Evolutionary conservation across 2,888 invertebrate genomes (phyloP).

Genomic region (Steinernema scapterisci): DNA sequence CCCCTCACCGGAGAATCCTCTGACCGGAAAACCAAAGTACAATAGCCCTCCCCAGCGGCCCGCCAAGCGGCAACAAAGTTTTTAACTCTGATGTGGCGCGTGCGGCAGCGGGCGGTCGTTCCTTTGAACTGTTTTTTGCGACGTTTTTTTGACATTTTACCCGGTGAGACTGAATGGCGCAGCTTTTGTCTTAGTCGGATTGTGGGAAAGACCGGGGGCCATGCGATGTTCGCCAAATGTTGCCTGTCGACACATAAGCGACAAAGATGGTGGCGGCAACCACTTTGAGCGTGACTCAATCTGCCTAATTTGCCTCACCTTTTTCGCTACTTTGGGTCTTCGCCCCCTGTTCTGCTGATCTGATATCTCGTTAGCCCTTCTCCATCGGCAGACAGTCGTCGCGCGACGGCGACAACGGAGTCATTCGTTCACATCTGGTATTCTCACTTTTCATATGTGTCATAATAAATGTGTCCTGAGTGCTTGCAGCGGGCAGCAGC

Average conservation of each 20-base stretch:
- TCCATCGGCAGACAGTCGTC: neutral
- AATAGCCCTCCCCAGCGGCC: too few species aligned
- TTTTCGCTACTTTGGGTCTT: too few species aligned
- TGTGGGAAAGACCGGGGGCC: slow-evolving; percentile 20
- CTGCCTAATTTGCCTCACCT: too few species aligned
- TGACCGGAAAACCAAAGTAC: too few species aligned
- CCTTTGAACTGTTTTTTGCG: slow-evolving; percentile 21
- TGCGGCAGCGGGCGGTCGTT: neutral
- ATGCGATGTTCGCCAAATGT: neutral
- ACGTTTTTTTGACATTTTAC: slow-evolving; percentile 17
- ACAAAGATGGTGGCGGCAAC: too few species aligned
- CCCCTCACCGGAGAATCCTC: too few species aligned
- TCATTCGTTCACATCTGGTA: slow-evolving; percentile 11
- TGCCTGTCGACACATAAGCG: neutral
- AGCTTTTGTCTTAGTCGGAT: slow-evolving; percentile 16
- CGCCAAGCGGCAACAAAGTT: too few species aligned
- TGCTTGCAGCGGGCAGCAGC: neutral
- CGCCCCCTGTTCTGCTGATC: neutral
- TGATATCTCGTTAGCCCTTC: neutral
- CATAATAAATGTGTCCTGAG: slow-evolving; percentile 25
- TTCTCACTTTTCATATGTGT: slow-evolving; percentile 33
- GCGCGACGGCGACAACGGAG: neutral
- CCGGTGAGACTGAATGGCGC: slow-evolving; percentile 26
- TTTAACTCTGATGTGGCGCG: neutral
- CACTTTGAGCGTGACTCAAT: too few species aligned